Evolutionary conservation across 1,140 invertebrate genomes (phyloP).

Genomic region (Dinothrombium tinctorium): DNA sequence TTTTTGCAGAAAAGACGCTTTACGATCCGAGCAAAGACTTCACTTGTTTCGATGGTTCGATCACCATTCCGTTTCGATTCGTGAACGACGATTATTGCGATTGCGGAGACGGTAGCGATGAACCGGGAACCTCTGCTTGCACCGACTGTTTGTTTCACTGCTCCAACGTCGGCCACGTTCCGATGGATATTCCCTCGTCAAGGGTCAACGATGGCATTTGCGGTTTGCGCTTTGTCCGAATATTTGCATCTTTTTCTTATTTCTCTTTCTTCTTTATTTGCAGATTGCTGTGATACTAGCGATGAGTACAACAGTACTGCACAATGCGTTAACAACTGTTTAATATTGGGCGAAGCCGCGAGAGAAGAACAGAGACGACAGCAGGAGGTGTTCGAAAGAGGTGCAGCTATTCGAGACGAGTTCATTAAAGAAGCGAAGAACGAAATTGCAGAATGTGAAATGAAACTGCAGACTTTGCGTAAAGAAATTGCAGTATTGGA

Average conservation of each 20-base stretch:
- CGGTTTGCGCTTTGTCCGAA: conserved; percentile 20
- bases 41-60: conserved; percentile 64
- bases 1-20: conserved; percentile 16
- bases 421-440: conserved; percentile 46
- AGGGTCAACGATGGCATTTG: conserved; percentile 86
- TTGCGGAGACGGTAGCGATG: conserved; percentile 79
- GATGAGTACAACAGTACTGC: conserved; percentile 51
- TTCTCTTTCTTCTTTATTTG: not conserved
- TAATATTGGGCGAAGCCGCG: conserved; percentile 51
- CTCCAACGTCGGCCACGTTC: conserved; percentile 57
- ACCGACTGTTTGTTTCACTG: conserved; percentile 67
- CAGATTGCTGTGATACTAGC: conserved; percentile 78
- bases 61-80: conserved; percentile 49
- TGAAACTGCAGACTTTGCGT: conserved; percentile 38
- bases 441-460: conserved; percentile 23
- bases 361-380: conserved; percentile 42
- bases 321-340: conserved; percentile 38
- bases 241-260: not conserved
- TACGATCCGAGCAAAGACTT: conserved; percentile 33
- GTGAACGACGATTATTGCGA: conserved; percentile 99
- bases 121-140: conserved; percentile 82
- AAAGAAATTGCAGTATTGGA: conserved; percentile 44
- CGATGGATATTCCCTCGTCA: conserved; percentile 56
- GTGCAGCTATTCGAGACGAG: conserved; percentile 45
- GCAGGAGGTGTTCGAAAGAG: conserved; percentile 45